phyloP scores from a whole-genome alignment of 2,888 invertebrate species.

The Dioctria rufipes region DNA sequence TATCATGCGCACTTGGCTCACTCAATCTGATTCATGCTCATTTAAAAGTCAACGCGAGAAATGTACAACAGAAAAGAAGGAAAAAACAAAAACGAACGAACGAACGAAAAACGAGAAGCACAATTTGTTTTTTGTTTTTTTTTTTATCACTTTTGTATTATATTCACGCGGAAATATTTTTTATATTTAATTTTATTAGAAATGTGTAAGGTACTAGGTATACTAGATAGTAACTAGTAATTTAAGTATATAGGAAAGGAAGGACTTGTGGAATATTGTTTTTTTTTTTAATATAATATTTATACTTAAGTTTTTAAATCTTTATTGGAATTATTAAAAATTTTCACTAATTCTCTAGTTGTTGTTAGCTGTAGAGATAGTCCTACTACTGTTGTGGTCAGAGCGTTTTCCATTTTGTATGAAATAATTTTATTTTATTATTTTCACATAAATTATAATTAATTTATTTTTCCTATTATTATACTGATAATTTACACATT shows the following conservation, averaged over 20 bases:
- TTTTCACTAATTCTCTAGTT: slow-evolving; percentile 20
- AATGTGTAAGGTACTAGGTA: not conserved
- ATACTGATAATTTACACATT: not conserved
- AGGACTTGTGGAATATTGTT: no score
- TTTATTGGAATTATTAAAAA: slow-evolving; percentile 15
- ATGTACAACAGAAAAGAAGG: slow-evolving; percentile 3
- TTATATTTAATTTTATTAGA: not conserved
- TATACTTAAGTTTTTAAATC: slow-evolving; percentile 36
- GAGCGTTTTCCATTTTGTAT: slow-evolving; percentile 21
- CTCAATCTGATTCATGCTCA: slow-evolving; percentile 49
- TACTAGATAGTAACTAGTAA: no score
- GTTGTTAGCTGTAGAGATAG: not conserved
- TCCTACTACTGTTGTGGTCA: not conserved
- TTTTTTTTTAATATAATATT: not conserved
- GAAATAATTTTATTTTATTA: not conserved
- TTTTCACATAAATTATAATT: not conserved
- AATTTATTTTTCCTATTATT: not conserved
- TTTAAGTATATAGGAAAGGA: no score
- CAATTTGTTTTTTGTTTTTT: not conserved
- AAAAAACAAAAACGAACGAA: not conserved
- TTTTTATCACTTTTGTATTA: not conserved
- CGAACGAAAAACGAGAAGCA: no score
- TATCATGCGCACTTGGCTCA: slow-evolving; percentile 49
- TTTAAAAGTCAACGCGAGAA: slow-evolving; percentile 36
- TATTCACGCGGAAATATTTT: not conserved